A percentile compares a stretch with the other conserved stretches of the same genome.
phyloP scores from a whole-genome alignment of 2,888 invertebrate genomes.

The Aplocera efformata region DNA sequence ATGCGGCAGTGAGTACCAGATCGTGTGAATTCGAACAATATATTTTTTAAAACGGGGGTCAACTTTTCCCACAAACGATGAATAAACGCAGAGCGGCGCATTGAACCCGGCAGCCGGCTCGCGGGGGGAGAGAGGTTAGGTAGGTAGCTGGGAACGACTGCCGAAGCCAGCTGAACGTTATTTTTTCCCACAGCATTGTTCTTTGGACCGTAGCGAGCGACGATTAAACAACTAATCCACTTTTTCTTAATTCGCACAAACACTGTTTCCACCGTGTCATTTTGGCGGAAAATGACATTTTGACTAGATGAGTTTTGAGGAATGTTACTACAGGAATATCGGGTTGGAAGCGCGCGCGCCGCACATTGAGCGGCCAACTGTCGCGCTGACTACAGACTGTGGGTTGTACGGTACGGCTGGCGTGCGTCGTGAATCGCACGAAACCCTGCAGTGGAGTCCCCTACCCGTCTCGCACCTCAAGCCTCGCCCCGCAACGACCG shows the following conservation, averaged over 20 bases:
- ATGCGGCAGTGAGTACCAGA: slow-evolving; percentile 59
- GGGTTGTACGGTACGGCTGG: slow-evolving; percentile 46
- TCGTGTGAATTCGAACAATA: slow-evolving; percentile 79
- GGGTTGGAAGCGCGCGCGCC: slow-evolving; percentile 69
- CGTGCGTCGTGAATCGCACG: slow-evolving; percentile 67
- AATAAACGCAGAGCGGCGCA: slow-evolving; percentile 79
- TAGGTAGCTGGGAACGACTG: slow-evolving; percentile 79
- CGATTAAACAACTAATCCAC: slow-evolving; percentile 50
- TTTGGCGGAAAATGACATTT: slow-evolving; percentile 54
- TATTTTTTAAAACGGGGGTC: slow-evolving; percentile 75
- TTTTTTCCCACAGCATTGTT: slow-evolving; percentile 82
- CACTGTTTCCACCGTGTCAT: slow-evolving; percentile 36
- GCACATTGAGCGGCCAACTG: slow-evolving; percentile 68
- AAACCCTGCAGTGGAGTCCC: slow-evolving; percentile 64
- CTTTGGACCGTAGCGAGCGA: slow-evolving; percentile 74
- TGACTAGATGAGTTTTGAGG: slow-evolving; percentile 57
- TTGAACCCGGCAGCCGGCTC: slow-evolving; percentile 76
- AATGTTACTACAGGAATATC: slow-evolving; percentile 50
- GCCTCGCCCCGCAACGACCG: slow-evolving; percentile 61
- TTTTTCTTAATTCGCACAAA: slow-evolving; percentile 50
- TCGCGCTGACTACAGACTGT: slow-evolving; percentile 58
- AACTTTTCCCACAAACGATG: slow-evolving; percentile 81
- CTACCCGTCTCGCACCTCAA: slow-evolving; percentile 50
- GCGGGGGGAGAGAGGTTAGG: slow-evolving; percentile 73
- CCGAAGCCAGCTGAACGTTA: slow-evolving; percentile 81